Evolutionary conservation across 1,140 invertebrate species (phyloP), one percentile per base, ranked within the genome.

Genomic region (Metopolophium dirhodum): DNA sequence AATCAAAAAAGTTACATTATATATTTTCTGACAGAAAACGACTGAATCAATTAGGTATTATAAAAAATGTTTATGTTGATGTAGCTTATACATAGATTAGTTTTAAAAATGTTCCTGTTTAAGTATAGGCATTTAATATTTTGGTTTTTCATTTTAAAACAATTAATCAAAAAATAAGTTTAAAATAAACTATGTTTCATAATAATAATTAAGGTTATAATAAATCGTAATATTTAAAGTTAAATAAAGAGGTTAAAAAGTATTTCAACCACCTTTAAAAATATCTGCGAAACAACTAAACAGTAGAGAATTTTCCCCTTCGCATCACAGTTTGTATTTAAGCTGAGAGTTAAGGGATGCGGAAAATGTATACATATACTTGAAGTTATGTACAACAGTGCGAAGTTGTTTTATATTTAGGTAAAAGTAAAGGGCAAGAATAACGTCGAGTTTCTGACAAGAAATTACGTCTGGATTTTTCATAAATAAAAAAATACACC

Each of bases 151-250:
- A 77, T n/a, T 77, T 77, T 77, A 77, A n/a, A 85, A 49, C 37
- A 88, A 88, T 88, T 88, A 88, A 88, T 88, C 45, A 88, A n/a
- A 6, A 26, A 88, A 88, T 88, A 88, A 49, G n/a, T 88, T 88
- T n/a, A 30, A 88, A 49, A 51, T 88, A 51, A 88, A 88, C 51
- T 22, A 49, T 88, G 47, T 35, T 88, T 49, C 47, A 35, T 37
- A 30, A 22, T 88, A 35, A 26, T 88, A 88, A 37, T 89, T 37
- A 11, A 89, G 49, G 54, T 89, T 54, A 89, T 54, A 37, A 89
- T 54, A 37, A 89, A 89, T 89, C 20, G n/a, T 54, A 26, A 37
- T 35, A 23, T 89, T 89, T 30, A 89, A 89, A 37, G 47, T 54
- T 37, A 89, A 89, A 89, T 54, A 54, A 54, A 89, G 41, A 54